Base-by-base conservation (phyloP, 2,888 invertebrate genomes). In the Acleris cristana region DNA sequence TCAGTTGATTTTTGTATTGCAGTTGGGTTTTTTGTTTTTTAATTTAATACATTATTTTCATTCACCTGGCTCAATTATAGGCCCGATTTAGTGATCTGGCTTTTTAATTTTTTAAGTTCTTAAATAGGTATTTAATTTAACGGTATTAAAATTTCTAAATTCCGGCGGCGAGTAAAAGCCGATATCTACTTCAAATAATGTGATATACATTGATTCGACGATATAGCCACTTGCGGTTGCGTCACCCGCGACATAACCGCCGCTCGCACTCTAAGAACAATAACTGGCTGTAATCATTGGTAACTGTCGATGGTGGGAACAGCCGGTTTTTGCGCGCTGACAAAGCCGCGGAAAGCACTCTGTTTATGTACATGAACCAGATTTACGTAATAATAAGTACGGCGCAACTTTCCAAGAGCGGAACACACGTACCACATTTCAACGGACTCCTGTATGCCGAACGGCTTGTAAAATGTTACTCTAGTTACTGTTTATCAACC, bases 341-440 rank as follows among this genome's bases (percentile, higher is more conserved):
- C 82, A 81, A 84, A 78, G 79, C 79, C 75, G 79, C 85, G 86
- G 86, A 85, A 86, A 86, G 81, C 79, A 71, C 70, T 26, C 26
- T 71, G 71, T 65, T 70, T 74, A 70, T 72, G 73, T 71, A 72
- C 72, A 73, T 85, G 87, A 85, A 88, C 86, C 81, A 87, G 81
- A 84, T 90, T 89, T 88, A 89, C 87, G 89, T 88, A 89, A 89
- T 68, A 89, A 89, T 68, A 14, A 40, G 58, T 59, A 66, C 72
- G 68, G 73, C 73, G 77, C 81, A 83, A 87, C 85, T 86, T 87
- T 86, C 84, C 84, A 85, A 81, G 75, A 72, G 74, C 74, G 78
- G 79, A 82, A 79, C 77, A 75, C 56, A 62, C 57, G 48, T 49
- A 48, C 56, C 34, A 59, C 56, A 53, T 57, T 62, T 62, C 12